Evolutionary conservation across 2,888 invertebrate genomes (phyloP).

Genomic region (Nomada flava): DNA sequence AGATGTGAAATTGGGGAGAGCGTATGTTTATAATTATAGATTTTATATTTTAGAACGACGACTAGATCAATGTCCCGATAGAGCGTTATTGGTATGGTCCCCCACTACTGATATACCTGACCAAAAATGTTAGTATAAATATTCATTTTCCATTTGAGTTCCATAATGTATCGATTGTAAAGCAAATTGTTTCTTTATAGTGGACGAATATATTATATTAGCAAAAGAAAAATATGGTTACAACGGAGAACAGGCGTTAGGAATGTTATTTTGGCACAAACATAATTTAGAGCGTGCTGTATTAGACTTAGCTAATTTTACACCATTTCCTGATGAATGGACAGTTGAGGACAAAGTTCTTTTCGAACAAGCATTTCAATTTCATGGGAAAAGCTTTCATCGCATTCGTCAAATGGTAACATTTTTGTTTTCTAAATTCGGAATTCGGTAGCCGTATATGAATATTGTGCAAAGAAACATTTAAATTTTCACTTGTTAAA

Average conservation of each 20-base stretch:
- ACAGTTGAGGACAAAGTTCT: constrained; percentile 98
- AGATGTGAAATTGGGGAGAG: neutral
- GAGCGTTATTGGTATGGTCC: constrained; percentile 98
- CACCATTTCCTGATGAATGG: constrained; percentile 99
- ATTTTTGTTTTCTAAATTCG: neutral
- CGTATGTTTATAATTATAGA: neutral
- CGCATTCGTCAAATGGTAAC: constrained; percentile 98
- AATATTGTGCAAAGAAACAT: neutral
- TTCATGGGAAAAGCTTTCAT: constrained; percentile 99
- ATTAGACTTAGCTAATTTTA: constrained; percentile 97
- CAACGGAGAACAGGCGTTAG: constrained; percentile 98
- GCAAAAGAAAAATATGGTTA: constrained; percentile 99
- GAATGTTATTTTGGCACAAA: constrained; percentile 99
- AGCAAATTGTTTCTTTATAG: constrained; percentile 84
- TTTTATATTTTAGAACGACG: constrained; percentile 86
- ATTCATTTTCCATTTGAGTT: constrained; percentile 1
- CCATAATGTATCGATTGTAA: constrained; percentile 6
- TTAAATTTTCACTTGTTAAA: constrained; percentile 26
- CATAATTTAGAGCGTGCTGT: constrained; percentile 97
- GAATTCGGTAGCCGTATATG: neutral
- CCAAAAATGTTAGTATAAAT: constrained; percentile 90
- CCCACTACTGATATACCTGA: constrained; percentile 96
- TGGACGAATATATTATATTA: constrained; percentile 97
- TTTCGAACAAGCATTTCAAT: constrained; percentile 99
- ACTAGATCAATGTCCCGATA: constrained; percentile 92